A percentile compares a stretch with the other conserved stretches of the same genome.
phyloP scores from a whole-genome alignment of 2,888 invertebrate genomes.

The Tipula unca region DNA sequence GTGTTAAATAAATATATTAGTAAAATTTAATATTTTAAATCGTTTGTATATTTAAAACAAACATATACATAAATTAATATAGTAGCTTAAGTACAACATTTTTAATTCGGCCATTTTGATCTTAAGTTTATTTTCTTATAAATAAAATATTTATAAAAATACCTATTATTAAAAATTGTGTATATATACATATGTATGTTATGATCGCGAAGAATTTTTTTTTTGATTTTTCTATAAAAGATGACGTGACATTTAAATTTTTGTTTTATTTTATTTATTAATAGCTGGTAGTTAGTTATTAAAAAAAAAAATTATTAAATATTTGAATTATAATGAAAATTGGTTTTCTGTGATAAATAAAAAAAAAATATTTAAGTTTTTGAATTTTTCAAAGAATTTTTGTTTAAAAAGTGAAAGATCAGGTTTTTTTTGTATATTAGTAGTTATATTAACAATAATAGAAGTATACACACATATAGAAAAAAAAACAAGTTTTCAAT shows the following conservation, averaged over 20 bases:
- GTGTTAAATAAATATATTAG: background rate
- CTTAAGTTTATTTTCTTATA: slow-evolving; percentile 15
- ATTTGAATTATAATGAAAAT: background rate
- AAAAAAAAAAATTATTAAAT: background rate
- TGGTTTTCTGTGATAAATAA: background rate
- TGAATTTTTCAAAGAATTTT: background rate
- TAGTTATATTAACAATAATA: background rate
- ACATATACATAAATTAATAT: background rate
- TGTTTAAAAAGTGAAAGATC: slow-evolving; percentile 16
- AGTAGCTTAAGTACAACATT: background rate
- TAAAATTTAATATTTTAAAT: background rate
- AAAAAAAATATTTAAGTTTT: background rate
- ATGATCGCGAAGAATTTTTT: slow-evolving; percentile 8
- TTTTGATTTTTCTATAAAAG: background rate
- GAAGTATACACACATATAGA: no score
- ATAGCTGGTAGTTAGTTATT: no score
- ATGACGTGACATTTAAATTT: slow-evolving; percentile 14
- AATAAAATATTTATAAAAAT: background rate
- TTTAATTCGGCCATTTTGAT: slow-evolving; percentile 17
- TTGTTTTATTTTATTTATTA: no score
- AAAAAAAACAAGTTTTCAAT: background rate
- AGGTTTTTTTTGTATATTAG: background rate
- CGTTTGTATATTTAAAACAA: background rate
- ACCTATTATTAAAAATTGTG: background rate
- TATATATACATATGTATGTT: background rate